A percentile compares a stretch with the other conserved stretches of the same genome.
These are phyloP conservation scores for Pollenia griseotomentosa DNA, from an alignment of 2,888 invertebrate species.

Conservation along the genomic window DNA sequence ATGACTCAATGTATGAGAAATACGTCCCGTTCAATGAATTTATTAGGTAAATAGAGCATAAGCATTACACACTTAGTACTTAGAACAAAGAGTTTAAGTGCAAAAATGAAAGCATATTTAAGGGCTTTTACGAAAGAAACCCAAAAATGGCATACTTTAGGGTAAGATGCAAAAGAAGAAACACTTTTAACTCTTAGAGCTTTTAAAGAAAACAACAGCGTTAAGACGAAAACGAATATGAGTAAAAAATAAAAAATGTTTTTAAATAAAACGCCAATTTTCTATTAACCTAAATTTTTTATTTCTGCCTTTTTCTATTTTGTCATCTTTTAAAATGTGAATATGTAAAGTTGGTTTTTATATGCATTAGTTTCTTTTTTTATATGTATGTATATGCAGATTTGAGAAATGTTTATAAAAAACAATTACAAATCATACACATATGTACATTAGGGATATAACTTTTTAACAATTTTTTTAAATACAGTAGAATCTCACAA, in stretches of 20 bases:
- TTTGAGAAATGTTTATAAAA: conserved; percentile 7
- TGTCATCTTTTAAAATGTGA: conserved; percentile 28
- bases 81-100: conserved; percentile 56
- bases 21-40: conserved; percentile 37
- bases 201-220: conserved; percentile 44
- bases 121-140: conserved; percentile 60
- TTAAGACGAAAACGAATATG: conserved; percentile 12
- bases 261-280: conserved; percentile 67
- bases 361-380: conserved; percentile 6
- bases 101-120: conserved; percentile 65
- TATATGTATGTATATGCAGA: conserved; percentile 7
- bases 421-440: background rate
- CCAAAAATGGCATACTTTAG: conserved; percentile 56
- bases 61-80: conserved; percentile 51
- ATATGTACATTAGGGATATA: conserved; percentile 10
- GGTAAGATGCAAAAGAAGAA: conserved; percentile 36
- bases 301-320: background rate
- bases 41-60: conserved; percentile 68
- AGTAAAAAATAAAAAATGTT: conserved; percentile 24
- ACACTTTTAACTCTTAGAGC: conserved; percentile 60
- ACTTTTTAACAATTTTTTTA: too few species aligned
- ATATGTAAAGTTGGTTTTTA: too few species aligned
- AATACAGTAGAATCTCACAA: too few species aligned
- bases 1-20: background rate
- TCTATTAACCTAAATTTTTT: conserved; percentile 71